Base-by-base conservation (phyloP, 2,113 vertebrate genomes). In the Cyphomyrus discorhynchus region DNA sequence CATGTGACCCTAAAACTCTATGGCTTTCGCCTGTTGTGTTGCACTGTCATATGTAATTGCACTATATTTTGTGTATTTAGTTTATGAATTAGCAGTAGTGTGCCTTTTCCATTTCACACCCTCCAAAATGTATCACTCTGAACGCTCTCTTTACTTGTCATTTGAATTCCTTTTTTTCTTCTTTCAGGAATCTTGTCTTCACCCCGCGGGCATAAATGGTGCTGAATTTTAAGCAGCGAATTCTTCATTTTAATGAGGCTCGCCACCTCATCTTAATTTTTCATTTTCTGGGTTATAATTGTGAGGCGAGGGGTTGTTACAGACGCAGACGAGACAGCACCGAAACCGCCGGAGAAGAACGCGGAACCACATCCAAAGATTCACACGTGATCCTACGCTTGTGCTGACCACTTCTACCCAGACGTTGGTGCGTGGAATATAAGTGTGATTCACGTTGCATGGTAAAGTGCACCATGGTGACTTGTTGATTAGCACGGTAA, bases 171-270 rank as follows among this genome's bases (percentile, higher is more conserved):
- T 66, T 66, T 62, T 62, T 62, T n/a, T 27, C 24, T 27, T 31
- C 53, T 45, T 89, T 82, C 50, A 31, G 42, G 42, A 85, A 50
- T 27, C 31, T 52, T 53, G 74, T 83, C 50, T 77, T 83, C 70
- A 80, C 88, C 50, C 88, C 86, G 4, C 70, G 27, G 89, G 89
- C 83, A 88, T 49, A 47, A 70, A 74, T 74, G 87, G 42, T 74
- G 39, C 42, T 74, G 87, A 70, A 88, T 86, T 27, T 86, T 86
- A 90, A 90, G 70, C 45, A 86, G 82, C 39, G 58, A 58, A 85
- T 87, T 52, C 74, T 83, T 84, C 74, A 70, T 58, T 85, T 89
- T 85, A 62, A 62, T 82, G 82, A 62, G 89, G 42, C 80, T 47
- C 17, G n/a, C 39, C 21, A 85, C 42, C 19, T 46, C 21, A 46